A percentile compares a stretch with the other conserved stretches of the same genome.
phyloP scores from a whole-genome alignment of 2,113 vertebrate genomes.

The human region GRCh38 chr2:205796001-205796500 shows the following conservation, averaged over 20 bases:
- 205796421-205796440: background rate
- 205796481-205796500: conserved; percentile 97
- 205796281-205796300: background rate
- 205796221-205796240: background rate
- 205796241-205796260: background rate
- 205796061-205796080: conserved; percentile 8
- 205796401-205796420: conserved; percentile 56
- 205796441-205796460: conserved; percentile 49
- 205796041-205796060: background rate
- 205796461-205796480: conserved; percentile 78
- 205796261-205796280: background rate
- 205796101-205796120: background rate
- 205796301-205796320: background rate
- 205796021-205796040: conserved; percentile 47
- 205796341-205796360: conserved; percentile 29
- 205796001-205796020: conserved; percentile 31
- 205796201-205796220: background rate
- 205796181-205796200: background rate
- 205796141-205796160: background rate
- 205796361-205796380: conserved; percentile 34
- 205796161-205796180: background rate
- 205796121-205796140: background rate
- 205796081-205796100: background rate
- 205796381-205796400: conserved; percentile 3
- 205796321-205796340: background rate